Percentiles rank a stretch among this genome's conserved stretches.
phyloP scores from a whole-genome alignment of 2,888 invertebrate species.

The Sarcophaga subvicina region DNA sequence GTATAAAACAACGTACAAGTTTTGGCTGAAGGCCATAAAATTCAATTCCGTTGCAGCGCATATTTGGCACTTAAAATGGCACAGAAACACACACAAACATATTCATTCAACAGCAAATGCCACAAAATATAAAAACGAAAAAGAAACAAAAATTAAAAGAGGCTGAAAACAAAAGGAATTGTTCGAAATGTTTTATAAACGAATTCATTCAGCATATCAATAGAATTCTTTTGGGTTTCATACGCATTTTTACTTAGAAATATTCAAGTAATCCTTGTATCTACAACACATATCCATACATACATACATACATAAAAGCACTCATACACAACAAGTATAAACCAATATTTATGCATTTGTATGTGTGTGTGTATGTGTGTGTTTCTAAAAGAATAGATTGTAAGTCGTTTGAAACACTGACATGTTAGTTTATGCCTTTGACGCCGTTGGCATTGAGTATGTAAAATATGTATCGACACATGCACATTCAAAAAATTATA shows the following conservation, averaged over 20 bases:
- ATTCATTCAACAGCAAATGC: not conserved
- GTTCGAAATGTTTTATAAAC: constrained; percentile 10
- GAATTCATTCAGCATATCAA: constrained; percentile 38
- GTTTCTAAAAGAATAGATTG: not conserved
- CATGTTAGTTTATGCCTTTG: constrained; percentile 54
- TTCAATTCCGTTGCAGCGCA: constrained; percentile 45
- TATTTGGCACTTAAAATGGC: constrained; percentile 36
- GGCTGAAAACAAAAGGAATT: constrained; percentile 9
- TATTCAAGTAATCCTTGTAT: constrained; percentile 45
- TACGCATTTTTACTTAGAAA: constrained; percentile 55
- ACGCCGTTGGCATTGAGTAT: constrained; percentile 48
- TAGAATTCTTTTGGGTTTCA: constrained; percentile 49
- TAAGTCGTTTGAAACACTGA: constrained; percentile 34
- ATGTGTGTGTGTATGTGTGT: not conserved
- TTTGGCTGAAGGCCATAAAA: constrained; percentile 57
- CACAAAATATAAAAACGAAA: not conserved
- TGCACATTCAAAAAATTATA: constrained; percentile 1
- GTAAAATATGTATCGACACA: constrained; percentile 16
- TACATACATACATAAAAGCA: not conserved
- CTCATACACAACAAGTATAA: no score
- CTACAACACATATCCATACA: constrained; percentile 10
- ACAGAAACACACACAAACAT: not conserved
- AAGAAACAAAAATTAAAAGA: constrained; percentile 7
- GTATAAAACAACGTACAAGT: constrained; percentile 31
- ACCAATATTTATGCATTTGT: not conserved